These are phyloP conservation scores for Cremastobaeus sp. DNA, from an alignment of 2,888 invertebrate genomes.

Conservation along the genomic window DNA sequence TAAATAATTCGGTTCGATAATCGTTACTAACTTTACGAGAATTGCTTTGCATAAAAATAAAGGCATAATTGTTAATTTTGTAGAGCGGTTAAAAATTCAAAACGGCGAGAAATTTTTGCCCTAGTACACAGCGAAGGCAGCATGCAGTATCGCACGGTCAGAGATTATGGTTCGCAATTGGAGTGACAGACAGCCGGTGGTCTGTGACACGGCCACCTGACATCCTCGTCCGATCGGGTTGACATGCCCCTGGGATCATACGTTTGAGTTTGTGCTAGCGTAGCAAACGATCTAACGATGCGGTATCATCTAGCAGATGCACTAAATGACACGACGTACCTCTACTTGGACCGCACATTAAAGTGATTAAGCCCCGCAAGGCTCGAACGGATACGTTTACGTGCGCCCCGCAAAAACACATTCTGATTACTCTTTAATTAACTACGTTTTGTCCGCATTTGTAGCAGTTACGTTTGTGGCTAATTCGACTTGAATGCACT, in stretches of 20 bases:
- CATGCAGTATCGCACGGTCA: conserved; percentile 49
- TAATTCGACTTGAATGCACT: conserved; percentile 47
- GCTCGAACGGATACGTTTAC: conserved; percentile 36
- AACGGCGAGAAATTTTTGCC: too few relatives aligned
- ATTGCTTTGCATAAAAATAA: too few relatives aligned
- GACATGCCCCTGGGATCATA: conserved; percentile 70
- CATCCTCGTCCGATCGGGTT: conserved; percentile 71
- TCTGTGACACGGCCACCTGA: conserved; percentile 73
- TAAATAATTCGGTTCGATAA: too few relatives aligned
- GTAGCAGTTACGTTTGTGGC: conserved; percentile 48
- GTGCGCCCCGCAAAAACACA: conserved; percentile 45
- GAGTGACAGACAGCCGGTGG: conserved; percentile 75
- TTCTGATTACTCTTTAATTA: conserved; percentile 54
- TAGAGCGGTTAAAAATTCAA: too few relatives aligned
- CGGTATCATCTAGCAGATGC: conserved; percentile 56
- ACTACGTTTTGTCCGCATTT: conserved; percentile 53
- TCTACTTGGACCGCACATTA: conserved; percentile 54
- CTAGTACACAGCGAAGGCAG: too few relatives aligned
- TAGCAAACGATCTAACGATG: conserved; percentile 68
- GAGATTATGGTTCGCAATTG: conserved; percentile 56
- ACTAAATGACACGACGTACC: conserved; percentile 56
- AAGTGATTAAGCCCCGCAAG: conserved; percentile 50
- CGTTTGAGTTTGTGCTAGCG: conserved; percentile 66
- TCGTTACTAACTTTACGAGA: too few relatives aligned
- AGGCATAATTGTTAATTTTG: too few relatives aligned